Percentiles rank a stretch among this genome's conserved stretches.
Conservation (phyloP, 2,113 vertebrate species). For the Phalacrocorax brasilianus region DNA sequence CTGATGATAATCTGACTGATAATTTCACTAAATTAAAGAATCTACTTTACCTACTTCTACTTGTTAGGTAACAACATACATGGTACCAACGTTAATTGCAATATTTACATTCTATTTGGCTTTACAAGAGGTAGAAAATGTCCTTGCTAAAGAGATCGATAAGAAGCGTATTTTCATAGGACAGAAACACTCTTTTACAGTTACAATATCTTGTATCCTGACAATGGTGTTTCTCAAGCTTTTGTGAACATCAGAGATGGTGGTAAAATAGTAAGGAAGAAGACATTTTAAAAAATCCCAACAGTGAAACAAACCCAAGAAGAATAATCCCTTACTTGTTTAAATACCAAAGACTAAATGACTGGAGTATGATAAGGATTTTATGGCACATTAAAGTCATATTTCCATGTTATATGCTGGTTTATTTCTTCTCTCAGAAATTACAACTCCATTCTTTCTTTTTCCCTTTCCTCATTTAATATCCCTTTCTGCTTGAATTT, state of each 20-base stretch:
- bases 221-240: not conserved
- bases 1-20: fast-evolving
- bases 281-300: not conserved
- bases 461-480: not conserved
- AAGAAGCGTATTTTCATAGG: not conserved
- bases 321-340: not conserved
- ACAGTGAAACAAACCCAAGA: not conserved
- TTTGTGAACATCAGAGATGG: not conserved
- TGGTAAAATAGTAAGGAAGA: not conserved
- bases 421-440: not conserved
- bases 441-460: not conserved
- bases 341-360: not conserved
- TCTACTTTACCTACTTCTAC: not conserved
- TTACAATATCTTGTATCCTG: not conserved
- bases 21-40: not conserved
- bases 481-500: not conserved
- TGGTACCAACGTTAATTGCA: not conserved
- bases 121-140: not conserved
- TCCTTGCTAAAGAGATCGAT: not conserved
- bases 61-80: not conserved
- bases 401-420: not conserved
- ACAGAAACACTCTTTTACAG: not conserved
- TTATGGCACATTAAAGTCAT: not conserved
- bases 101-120: not conserved
- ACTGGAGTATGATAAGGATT: not conserved